A percentile compares a stretch with the other conserved stretches of the same genome.
Evolutionary conservation across 2,113 vertebrate genomes (phyloP).

Genomic region (Ciconia stormi): DNA sequence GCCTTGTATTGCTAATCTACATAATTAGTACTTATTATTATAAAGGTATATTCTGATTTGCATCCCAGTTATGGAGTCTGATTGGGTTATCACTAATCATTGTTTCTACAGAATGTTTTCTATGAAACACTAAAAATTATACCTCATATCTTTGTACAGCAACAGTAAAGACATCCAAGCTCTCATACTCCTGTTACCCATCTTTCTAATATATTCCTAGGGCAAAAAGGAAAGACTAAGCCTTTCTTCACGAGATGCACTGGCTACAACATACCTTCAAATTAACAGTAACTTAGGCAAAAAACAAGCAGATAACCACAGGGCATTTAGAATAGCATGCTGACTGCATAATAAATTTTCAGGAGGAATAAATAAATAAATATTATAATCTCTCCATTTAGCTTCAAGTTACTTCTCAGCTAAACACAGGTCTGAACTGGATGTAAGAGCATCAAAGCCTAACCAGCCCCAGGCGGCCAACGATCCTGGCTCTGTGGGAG

Average conservation of each 20-base stretch:
- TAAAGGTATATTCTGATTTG: background rate
- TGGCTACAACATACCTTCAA: background rate
- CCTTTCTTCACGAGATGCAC: background rate
- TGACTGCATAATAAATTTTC: rapidly evolving
- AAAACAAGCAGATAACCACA: background rate
- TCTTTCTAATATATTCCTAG: background rate
- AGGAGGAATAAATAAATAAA: background rate
- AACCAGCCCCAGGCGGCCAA: background rate
- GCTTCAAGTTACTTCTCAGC: background rate
- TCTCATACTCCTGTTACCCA: background rate
- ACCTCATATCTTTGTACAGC: background rate
- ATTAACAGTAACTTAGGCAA: rapidly evolving
- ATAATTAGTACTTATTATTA: background rate
- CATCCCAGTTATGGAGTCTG: background rate
- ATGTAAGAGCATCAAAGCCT: background rate
- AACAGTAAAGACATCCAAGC: background rate
- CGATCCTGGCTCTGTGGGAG: background rate
- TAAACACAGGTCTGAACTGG: background rate
- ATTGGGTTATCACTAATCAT: background rate
- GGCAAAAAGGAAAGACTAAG: background rate
- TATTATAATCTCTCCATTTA: background rate
- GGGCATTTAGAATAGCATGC: background rate
- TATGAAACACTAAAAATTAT: background rate
- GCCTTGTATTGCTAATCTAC: background rate
- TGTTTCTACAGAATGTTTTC: background rate